These are phyloP conservation scores for Pteromalus puparum DNA, from an alignment of 1,140 invertebrate genomes.

Conservation along the genomic window DNA sequence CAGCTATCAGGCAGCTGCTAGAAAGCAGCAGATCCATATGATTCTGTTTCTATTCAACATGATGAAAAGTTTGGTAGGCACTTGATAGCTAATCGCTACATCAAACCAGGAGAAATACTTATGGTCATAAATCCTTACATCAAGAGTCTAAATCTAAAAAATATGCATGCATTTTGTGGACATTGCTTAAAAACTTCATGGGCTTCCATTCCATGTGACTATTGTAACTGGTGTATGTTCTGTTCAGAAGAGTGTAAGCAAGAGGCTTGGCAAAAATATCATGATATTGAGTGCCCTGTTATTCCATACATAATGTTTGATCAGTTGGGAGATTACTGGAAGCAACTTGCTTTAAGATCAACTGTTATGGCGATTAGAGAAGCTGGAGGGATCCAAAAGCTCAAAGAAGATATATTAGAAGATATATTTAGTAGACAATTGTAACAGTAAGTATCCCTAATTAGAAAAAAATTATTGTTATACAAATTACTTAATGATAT, in stretches of 20 bases:
- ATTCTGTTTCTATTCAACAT: conserved; percentile 75
- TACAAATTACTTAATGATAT: neutral
- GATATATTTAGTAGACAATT: conserved; percentile 69
- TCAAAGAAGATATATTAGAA: conserved; percentile 72
- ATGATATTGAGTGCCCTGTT: conserved; percentile 85
- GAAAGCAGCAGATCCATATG: conserved; percentile 67
- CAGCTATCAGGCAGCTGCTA: no score
- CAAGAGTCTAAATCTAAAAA: conserved; percentile 78
- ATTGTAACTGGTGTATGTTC: conserved; percentile 80
- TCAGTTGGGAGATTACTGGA: conserved; percentile 79
- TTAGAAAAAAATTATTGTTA: neutral
- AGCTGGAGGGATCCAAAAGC: conserved; percentile 70
- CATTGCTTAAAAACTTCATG: conserved; percentile 82
- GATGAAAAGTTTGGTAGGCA: conserved; percentile 77
- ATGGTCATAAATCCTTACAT: conserved; percentile 86
- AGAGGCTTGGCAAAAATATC: conserved; percentile 78
- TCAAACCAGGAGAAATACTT: conserved; percentile 84
- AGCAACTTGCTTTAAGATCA: conserved; percentile 80
- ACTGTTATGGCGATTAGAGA: conserved; percentile 77
- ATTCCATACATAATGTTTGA: conserved; percentile 77
- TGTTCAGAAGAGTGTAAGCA: conserved; percentile 83
- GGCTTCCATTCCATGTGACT: conserved; percentile 79
- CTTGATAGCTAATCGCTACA: conserved; percentile 79
- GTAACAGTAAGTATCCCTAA: conserved; percentile 60
- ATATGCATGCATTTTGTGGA: conserved; percentile 81